These are phyloP conservation scores for Sigmodon hispidus DNA, from an alignment of 2,113 vertebrate species.

Conservation along the genomic window DNA sequence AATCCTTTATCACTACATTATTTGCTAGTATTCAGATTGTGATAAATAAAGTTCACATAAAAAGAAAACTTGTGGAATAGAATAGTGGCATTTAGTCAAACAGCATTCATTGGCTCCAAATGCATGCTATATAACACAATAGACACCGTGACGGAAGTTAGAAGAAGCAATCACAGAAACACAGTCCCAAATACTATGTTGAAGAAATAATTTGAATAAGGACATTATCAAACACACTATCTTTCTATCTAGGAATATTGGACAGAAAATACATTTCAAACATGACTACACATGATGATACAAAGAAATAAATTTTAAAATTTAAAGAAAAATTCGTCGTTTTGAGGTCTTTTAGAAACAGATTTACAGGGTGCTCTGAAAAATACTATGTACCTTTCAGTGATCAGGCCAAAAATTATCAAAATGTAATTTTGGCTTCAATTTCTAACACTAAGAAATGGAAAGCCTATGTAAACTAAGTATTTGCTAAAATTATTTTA, in stretches of 20 bases:
- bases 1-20: background rate
- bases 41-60: constrained; percentile 32
- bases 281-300: background rate
- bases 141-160: background rate
- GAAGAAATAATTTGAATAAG: constrained; percentile 33
- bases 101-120: background rate
- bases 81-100: background rate
- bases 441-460: constrained; percentile 19
- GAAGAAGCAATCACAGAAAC: background rate
- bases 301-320: constrained; percentile 8
- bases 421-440: constrained; percentile 33
- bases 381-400: constrained; percentile 4
- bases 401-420: background rate
- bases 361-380: background rate
- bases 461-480: background rate
- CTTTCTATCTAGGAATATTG: background rate
- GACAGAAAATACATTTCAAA: constrained; percentile 52
- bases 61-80: background rate
- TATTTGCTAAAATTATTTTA: constrained; percentile 25
- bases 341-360: background rate
- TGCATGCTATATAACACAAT: background rate
- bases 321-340: constrained; percentile 21
- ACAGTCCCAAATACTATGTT: background rate
- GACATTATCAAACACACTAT: constrained; percentile 28
- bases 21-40: background rate